phyloP scores from a whole-genome alignment of 2,797 vertebrate genomes.

The Novumbra hubbsi region DNA sequence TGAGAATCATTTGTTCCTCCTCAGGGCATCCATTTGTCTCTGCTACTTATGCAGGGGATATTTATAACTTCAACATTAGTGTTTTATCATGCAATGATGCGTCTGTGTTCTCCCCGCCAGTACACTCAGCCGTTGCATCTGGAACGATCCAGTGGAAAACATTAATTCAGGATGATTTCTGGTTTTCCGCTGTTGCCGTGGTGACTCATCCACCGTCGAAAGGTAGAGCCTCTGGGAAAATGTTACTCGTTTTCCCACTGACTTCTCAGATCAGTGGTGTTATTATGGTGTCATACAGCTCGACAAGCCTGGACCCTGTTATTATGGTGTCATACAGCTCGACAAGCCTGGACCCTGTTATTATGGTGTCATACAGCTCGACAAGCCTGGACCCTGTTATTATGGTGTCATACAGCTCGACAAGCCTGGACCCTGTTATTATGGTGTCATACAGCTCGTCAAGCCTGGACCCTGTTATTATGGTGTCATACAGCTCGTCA shows the following conservation, averaged over 20 bases:
- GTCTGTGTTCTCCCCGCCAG: constrained; percentile 15
- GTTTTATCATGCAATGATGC: constrained; percentile 38
- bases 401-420: too few relatives aligned
- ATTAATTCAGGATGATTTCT: not conserved
- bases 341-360: too few relatives aligned
- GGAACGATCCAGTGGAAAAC: not conserved
- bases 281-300: not conserved
- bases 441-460: too few relatives aligned
- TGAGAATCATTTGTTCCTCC: constrained; percentile 58
- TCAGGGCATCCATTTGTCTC: constrained; percentile 51
- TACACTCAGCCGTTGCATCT: not conserved
- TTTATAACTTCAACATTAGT: constrained; percentile 48
- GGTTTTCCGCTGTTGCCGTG: not conserved
- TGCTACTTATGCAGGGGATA: constrained; percentile 28
- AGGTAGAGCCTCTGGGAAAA: constrained; percentile 24
- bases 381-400: too few relatives aligned
- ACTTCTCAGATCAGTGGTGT: constrained; percentile 39
- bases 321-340: too few relatives aligned
- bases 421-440: not conserved
- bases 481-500: too few relatives aligned
- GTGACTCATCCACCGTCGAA: not conserved
- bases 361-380: too few relatives aligned
- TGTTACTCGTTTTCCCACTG: constrained; percentile 53
- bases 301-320: too few relatives aligned
- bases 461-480: too few relatives aligned